Conservation (phyloP, 2,888 invertebrate species). For the Isotomurus palustris region DNA sequence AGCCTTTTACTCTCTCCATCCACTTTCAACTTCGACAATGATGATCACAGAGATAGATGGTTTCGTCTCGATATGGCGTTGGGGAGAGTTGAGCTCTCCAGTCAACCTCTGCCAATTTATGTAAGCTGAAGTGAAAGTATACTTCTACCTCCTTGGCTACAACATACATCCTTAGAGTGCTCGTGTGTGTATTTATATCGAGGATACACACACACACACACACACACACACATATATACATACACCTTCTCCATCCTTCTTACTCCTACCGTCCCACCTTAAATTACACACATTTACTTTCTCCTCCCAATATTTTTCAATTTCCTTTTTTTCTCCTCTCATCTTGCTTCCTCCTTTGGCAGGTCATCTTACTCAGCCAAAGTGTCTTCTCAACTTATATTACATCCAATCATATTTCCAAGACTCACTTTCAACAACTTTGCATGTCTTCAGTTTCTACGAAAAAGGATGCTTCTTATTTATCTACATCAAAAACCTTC, state of each 20-base stretch:
- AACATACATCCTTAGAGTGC: no score
- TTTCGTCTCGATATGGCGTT: not conserved
- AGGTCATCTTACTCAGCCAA: not conserved
- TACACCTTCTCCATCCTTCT: slow-evolving; percentile 2
- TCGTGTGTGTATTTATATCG: no score
- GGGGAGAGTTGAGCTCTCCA: not conserved
- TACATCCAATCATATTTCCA: no score
- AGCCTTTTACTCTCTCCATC: slow-evolving; percentile 46
- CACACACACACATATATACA: slow-evolving; percentile 10
- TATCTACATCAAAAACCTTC: not conserved
- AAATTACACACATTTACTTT: slow-evolving; percentile 11
- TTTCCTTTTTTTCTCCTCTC: slow-evolving; percentile 30
- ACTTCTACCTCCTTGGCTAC: no score
- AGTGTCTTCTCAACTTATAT: no score
- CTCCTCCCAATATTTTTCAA: slow-evolving; percentile 40
- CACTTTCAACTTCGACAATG: slow-evolving; percentile 7
- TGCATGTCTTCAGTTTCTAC: no score
- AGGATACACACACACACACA: no score
- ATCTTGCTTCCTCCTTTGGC: not conserved
- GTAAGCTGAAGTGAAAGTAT: no score
- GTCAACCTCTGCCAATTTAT: slow-evolving; percentile 1
- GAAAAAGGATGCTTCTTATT: slow-evolving; percentile 10
- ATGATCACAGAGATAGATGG: no score
- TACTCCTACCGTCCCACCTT: slow-evolving; percentile 7
- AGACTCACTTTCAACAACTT: no score